Percentiles rank a stretch among this genome's conserved stretches.
Evolutionary conservation across 1,140 invertebrate species (phyloP).

Genomic region (Trichogramma pretiosum): DNA sequence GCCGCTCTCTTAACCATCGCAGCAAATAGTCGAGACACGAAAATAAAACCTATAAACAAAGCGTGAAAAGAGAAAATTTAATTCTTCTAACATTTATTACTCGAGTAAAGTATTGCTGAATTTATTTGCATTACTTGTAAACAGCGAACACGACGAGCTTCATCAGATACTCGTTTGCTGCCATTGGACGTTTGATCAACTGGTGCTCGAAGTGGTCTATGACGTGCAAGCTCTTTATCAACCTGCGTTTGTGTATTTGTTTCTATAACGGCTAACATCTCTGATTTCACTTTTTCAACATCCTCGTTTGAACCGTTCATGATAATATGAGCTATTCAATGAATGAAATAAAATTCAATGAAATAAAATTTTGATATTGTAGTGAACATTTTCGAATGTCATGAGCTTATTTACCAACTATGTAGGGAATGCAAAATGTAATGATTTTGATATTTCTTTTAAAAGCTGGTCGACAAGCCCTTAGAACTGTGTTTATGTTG

Average conservation of each 20-base stretch:
- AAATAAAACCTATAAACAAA: slow-evolving; percentile 50
- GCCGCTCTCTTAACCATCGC: slow-evolving; percentile 57
- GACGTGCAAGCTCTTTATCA: slow-evolving; percentile 31
- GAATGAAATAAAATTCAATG: not conserved
- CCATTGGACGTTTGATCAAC: slow-evolving; percentile 20
- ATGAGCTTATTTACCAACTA: slow-evolving; percentile 42
- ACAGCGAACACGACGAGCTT: slow-evolving; percentile 37
- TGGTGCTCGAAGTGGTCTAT: slow-evolving; percentile 29
- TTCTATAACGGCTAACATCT: slow-evolving; percentile 39
- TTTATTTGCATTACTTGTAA: slow-evolving; percentile 28
- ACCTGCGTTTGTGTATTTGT: slow-evolving; percentile 24
- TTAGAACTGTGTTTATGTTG: slow-evolving; percentile 41
- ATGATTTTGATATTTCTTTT: slow-evolving; percentile 58
- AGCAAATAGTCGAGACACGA: slow-evolving; percentile 64
- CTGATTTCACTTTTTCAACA: slow-evolving; percentile 29
- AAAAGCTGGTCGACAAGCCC: slow-evolving; percentile 60
- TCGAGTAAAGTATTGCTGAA: not conserved
- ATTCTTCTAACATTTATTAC: not conserved
- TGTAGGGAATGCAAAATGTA: slow-evolving; percentile 63
- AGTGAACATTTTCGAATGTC: not conserved
- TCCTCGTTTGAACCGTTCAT: slow-evolving; percentile 24
- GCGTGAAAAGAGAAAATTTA: not conserved
- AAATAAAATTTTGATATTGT: slow-evolving; percentile 1
- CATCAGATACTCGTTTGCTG: slow-evolving; percentile 35
- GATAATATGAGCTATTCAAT: slow-evolving; percentile 30